Percentiles rank a stretch among this genome's conserved stretches.
Conservation (phyloP, 2,113 vertebrate species). For the Falcunculus frontatus region DNA sequence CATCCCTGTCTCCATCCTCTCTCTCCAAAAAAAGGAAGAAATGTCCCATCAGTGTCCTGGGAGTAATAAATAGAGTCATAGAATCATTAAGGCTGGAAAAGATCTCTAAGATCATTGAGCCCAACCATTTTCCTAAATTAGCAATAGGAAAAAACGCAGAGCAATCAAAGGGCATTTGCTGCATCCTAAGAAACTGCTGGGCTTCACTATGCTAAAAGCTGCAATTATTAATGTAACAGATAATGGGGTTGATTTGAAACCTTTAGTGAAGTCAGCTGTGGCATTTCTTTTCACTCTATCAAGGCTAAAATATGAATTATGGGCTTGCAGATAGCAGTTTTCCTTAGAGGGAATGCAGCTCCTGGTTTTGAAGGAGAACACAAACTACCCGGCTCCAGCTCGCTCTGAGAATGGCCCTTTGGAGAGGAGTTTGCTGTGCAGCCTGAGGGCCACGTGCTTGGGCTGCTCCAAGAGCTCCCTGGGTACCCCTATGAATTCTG, state of each 20-base stretch:
- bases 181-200: neutral
- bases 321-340: neutral
- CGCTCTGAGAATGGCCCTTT: fast-evolving
- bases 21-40: neutral
- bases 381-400: neutral
- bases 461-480: neutral
- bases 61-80: neutral
- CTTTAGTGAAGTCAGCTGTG: neutral
- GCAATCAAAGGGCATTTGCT: neutral
- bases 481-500: neutral
- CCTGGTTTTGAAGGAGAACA: neutral
- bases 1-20: fast-evolving
- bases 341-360: neutral
- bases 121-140: neutral
- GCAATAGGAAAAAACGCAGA: neutral
- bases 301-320: neutral
- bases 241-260: neutral
- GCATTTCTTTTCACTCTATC: neutral
- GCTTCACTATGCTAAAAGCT: neutral
- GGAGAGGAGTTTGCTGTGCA: neutral
- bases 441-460: fast-evolving
- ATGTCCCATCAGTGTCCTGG: neutral
- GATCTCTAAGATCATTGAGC: neutral
- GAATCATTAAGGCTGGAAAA: neutral
- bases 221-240: neutral